Conservation (phyloP, 2,113 vertebrate genomes). For the Rhinogobius similis region DNA sequence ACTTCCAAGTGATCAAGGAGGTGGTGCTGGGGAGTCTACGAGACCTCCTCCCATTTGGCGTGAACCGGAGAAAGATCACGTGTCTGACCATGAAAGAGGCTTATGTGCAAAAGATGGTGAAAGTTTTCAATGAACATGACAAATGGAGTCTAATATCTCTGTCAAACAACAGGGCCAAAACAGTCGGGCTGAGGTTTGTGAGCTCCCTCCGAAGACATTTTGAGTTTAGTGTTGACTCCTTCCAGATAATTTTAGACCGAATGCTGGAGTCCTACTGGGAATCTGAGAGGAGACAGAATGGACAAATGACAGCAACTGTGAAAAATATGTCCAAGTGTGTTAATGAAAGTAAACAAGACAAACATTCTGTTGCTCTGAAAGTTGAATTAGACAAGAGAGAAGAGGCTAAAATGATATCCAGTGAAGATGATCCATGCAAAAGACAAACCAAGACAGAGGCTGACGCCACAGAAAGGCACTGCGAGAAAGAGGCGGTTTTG, state of each 20-base stretch:
- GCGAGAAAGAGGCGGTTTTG: conserved; percentile 14
- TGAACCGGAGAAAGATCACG: conserved; percentile 94
- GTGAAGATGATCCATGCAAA: not conserved
- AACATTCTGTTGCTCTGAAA: not conserved
- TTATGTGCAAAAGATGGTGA: conserved; percentile 98
- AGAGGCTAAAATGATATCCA: conserved; percentile 12
- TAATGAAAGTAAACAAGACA: conserved; percentile 21
- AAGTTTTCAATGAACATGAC: conserved; percentile 88
- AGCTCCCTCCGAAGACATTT: conserved; percentile 89
- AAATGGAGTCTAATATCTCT: conserved; percentile 96
- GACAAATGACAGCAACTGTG: conserved; percentile 23
- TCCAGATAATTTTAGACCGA: conserved; percentile 91
- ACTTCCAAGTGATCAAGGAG: conserved; percentile 94
- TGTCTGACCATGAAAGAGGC: conserved; percentile 90
- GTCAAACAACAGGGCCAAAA: conserved; percentile 93
- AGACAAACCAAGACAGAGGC: conserved; percentile 4
- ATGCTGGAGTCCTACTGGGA: conserved; percentile 85
- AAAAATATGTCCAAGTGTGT: conserved; percentile 40
- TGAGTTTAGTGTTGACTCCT: conserved; percentile 97
- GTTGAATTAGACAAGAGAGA: conserved; percentile 20
- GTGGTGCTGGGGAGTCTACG: conserved; percentile 88
- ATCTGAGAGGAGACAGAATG: conserved; percentile 64
- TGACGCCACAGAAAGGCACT: conserved; percentile 22
- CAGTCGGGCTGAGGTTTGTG: conserved; percentile 93
- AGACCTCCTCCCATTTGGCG: conserved; percentile 80